Evolutionary conservation across 2,113 vertebrate species (phyloP), one percentile per base, ranked within the genome.

Genomic region (Acrocephalus arundinaceus): DNA sequence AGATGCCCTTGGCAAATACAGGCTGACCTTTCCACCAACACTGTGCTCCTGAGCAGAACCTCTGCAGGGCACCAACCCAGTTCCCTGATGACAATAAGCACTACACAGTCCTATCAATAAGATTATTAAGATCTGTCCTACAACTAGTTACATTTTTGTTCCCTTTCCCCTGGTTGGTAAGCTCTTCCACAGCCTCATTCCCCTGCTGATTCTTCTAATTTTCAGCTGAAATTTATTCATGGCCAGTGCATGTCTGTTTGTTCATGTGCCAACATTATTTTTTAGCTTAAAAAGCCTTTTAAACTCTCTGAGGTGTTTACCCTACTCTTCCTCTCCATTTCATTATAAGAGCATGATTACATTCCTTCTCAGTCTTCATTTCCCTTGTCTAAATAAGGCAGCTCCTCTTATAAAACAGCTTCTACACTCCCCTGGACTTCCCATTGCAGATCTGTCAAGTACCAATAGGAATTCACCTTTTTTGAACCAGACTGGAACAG

Each of bases 201-300:
- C 82, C 82, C 57, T 81, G 82, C 10, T 71, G 66, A 74, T 75
- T 85, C 75, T 62, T 75, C 61, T 81, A 58, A 91, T 93, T 91
- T 91, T 73, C 93, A 82, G 78, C n/a, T 87, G 54, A 58, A 89
- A 87, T 95, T 87, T 78, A 91, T 87, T 89, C 87, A 78, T 74
- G 55, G 82, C 37, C 52, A 89, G 57, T 1, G 39, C 49, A 89
- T 35, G 58, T 58, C 73, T 80, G 62, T 48, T 81, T 57, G 49
- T 81, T 59, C 70, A 49, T 33, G 61, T 85, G 92, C 85, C 88
- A 93, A 46, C 66, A 51, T 54, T 66, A 87, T 41, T 65, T 81
- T 67, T 41, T 27, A 71, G 73, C 43, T 93, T 87, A n/a, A 89
- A 84, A 81, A 58, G 21, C 51, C 59, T 81, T 74, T 67, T 22